These are phyloP conservation scores for Teinopalpus imperialis DNA, from an alignment of 2,888 invertebrate species.

Conservation along the genomic window DNA sequence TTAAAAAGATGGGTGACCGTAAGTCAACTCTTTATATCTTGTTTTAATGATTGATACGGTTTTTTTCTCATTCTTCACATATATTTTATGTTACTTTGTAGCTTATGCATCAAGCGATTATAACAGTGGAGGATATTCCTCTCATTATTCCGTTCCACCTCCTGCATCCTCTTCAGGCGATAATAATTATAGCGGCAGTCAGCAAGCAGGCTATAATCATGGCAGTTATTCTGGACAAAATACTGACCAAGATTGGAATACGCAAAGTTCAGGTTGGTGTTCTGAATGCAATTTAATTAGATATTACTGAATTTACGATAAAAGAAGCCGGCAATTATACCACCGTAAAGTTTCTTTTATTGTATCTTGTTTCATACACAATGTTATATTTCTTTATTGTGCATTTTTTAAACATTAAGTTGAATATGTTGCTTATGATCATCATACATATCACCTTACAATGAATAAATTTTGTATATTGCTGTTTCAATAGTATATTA, in stretches of 20 bases:
- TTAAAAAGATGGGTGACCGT: slow-evolving; percentile 47
- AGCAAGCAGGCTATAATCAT: slow-evolving; percentile 57
- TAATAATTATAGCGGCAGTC: slow-evolving; percentile 55
- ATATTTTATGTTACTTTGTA: slow-evolving; percentile 32
- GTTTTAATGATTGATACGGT: not conserved
- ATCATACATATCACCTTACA: no score
- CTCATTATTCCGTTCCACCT: slow-evolving; percentile 73
- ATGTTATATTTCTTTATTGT: no score
- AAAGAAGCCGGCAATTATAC: no score
- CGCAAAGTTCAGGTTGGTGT: slow-evolving; percentile 48
- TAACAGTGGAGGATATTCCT: slow-evolving; percentile 62
- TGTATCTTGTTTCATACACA: no score
- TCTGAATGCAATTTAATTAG: no score
- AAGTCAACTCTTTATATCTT: slow-evolving; percentile 33
- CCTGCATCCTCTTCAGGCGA: slow-evolving; percentile 65
- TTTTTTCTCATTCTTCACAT: slow-evolving; percentile 6
- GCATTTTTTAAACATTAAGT: no score
- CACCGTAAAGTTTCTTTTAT: no score
- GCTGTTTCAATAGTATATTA: no score
- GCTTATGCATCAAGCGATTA: slow-evolving; percentile 67
- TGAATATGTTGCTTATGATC: no score
- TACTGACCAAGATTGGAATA: slow-evolving; percentile 61
- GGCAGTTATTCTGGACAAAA: slow-evolving; percentile 54
- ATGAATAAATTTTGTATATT: no score
- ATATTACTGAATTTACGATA: no score